phyloP scores from a whole-genome alignment of 2,888 invertebrate genomes.

The Pyrgus malvae region DNA sequence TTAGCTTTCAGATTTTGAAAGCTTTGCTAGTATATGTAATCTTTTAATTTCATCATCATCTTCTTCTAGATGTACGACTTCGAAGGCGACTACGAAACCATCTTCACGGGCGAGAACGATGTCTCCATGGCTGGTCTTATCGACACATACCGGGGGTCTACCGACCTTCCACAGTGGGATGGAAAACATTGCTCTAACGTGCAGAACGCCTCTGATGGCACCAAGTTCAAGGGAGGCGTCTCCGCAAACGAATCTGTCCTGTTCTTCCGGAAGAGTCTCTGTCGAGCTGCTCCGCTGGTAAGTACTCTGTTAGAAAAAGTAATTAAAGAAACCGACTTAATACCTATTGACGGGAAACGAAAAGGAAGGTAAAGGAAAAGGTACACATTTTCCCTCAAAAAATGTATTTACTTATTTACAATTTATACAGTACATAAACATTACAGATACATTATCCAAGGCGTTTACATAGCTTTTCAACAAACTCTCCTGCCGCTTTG shows the following conservation, averaged over 20 bases:
- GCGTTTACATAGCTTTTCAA: too few species aligned
- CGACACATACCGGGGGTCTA: slow-evolving; percentile 88
- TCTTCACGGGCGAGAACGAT: slow-evolving; percentile 87
- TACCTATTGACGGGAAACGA: too few species aligned
- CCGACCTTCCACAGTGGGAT: slow-evolving; percentile 89
- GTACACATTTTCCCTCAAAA: too few species aligned
- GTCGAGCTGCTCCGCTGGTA: slow-evolving; percentile 90
- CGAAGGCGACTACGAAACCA: slow-evolving; percentile 88
- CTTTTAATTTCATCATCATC: background rate
- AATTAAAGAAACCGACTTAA: too few species aligned
- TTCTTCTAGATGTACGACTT: slow-evolving; percentile 91
- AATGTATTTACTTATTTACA: too few species aligned
- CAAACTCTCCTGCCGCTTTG: too few species aligned
- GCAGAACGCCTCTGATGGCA: slow-evolving; percentile 90
- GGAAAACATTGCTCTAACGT: slow-evolving; percentile 89
- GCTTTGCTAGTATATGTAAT: too few species aligned
- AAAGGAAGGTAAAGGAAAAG: too few species aligned
- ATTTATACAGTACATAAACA: too few species aligned
- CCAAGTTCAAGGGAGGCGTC: slow-evolving; percentile 89
- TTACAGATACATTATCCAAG: too few species aligned
- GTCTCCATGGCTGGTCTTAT: slow-evolving; percentile 85
- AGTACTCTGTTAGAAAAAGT: slow-evolving; percentile 34
- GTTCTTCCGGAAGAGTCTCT: slow-evolving; percentile 93
- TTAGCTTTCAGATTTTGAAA: too few species aligned
- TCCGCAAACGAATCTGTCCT: slow-evolving; percentile 85